Conservation (phyloP, 2,797 vertebrate species). For the Gymnopithys bicolor region DNA sequence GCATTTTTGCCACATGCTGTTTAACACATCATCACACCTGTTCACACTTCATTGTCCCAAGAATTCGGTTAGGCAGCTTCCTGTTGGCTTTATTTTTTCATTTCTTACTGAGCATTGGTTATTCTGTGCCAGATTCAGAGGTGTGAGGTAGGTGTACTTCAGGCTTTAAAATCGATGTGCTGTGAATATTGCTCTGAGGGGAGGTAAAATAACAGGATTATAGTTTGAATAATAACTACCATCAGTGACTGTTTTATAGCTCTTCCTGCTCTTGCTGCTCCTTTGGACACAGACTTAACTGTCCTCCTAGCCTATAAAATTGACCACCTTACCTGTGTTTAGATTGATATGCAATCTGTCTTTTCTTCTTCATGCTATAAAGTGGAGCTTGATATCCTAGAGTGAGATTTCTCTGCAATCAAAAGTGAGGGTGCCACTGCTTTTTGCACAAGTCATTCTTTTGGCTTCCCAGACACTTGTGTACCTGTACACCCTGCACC, state of each 20-base stretch:
- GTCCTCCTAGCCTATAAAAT: not conserved
- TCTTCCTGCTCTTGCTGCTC: not conserved
- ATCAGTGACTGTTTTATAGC: not conserved
- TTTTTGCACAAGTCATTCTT: not conserved
- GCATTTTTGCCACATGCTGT: conserved; percentile 64
- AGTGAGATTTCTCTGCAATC: not conserved
- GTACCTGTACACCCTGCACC: rapidly evolving
- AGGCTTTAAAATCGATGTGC: not conserved
- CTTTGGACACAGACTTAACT: not conserved
- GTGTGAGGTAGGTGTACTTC: not conserved
- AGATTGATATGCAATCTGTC: not conserved
- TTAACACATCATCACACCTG: conserved; percentile 65
- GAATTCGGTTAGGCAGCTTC: conserved; percentile 20
- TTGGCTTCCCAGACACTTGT: not conserved
- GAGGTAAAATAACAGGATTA: not conserved
- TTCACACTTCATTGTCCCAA: conserved; percentile 54
- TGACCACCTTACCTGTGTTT: not conserved
- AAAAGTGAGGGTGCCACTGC: rapidly evolving
- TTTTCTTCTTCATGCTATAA: not conserved
- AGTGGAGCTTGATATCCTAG: not conserved
- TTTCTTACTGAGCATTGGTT: not conserved
- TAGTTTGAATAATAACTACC: not conserved
- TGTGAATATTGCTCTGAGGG: not conserved
- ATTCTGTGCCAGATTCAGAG: not conserved
- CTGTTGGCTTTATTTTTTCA: conserved; percentile 10